Percentiles rank a stretch among this genome's conserved stretches.
phyloP scores from a whole-genome alignment of 2,888 invertebrate genomes.

The Lacanobia wlatinum region DNA sequence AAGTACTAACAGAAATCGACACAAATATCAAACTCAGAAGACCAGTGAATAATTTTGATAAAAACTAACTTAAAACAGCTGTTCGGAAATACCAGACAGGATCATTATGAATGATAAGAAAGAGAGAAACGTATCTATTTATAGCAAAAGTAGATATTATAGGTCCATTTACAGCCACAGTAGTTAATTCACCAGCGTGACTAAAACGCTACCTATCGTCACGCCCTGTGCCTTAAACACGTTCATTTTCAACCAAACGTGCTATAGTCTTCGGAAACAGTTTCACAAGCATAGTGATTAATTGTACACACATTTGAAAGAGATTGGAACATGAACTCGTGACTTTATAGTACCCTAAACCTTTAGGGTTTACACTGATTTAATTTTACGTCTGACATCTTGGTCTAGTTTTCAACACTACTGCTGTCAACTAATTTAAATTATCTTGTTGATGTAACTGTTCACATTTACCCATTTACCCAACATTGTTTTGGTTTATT shows the following conservation, averaged over 20 bases:
- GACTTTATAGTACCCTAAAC: conserved; percentile 44
- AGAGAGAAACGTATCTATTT: neutral
- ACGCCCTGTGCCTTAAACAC: conserved; percentile 49
- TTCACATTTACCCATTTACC: conserved; percentile 4
- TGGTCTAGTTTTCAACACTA: conserved; percentile 19
- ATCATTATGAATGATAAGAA: neutral
- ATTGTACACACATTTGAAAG: conserved; percentile 54
- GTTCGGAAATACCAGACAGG: neutral
- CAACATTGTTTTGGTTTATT: conserved; percentile 4
- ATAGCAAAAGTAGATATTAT: conserved; percentile 8
- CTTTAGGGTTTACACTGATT: conserved; percentile 42
- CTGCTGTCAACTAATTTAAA: conserved; percentile 13
- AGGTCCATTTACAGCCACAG: conserved; percentile 17
- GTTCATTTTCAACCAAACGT: conserved; percentile 54
- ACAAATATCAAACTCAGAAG: too few species aligned
- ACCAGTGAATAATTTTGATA: too few species aligned
- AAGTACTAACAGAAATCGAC: neutral
- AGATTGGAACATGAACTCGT: conserved; percentile 55
- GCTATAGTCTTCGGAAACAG: conserved; percentile 56
- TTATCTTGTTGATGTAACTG: neutral
- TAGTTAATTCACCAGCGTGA: conserved; percentile 56
- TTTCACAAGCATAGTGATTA: conserved; percentile 57
- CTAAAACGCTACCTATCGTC: conserved; percentile 59
- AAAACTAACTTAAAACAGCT: neutral
- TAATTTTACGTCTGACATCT: conserved; percentile 23